Evolutionary conservation across 2,797 vertebrate species (phyloP).

Genomic region (Cynodonichthys magdalenae): DNA sequence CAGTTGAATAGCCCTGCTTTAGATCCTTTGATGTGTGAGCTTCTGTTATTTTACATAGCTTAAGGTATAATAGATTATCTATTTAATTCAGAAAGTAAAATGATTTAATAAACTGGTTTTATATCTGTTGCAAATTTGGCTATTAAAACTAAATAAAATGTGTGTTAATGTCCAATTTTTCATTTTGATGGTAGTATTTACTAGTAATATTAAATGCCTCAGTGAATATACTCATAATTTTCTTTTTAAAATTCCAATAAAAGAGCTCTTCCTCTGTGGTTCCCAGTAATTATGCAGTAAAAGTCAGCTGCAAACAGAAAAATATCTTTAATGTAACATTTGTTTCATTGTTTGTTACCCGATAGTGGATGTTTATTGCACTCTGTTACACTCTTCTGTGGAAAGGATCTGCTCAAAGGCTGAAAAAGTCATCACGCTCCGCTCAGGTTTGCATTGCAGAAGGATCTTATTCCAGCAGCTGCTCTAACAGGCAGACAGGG

Average conservation of each 20-base stretch:
- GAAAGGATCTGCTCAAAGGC: slow-evolving; percentile 47
- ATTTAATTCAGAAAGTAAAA: neutral
- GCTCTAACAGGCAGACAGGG: slow-evolving; percentile 38
- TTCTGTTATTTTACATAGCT: slow-evolving; percentile 6
- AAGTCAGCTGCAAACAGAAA: slow-evolving; percentile 3
- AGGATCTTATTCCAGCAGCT: slow-evolving; percentile 70
- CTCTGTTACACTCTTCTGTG: slow-evolving; percentile 36
- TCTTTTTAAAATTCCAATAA: neutral
- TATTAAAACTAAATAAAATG: too few relatives aligned
- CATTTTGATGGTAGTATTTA: too few relatives aligned
- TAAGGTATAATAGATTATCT: slow-evolving; percentile 3
- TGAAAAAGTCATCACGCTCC: slow-evolving; percentile 65
- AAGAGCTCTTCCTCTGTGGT: neutral
- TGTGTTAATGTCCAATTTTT: too few relatives aligned
- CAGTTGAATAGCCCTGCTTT: too few relatives aligned
- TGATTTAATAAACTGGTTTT: too few relatives aligned
- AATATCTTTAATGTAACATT: slow-evolving; percentile 1
- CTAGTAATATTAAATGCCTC: too few relatives aligned
- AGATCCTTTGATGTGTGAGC: too few relatives aligned
- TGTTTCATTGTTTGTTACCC: slow-evolving; percentile 30
- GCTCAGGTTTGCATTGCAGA: slow-evolving; percentile 68
- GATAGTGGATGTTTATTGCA: slow-evolving; percentile 11
- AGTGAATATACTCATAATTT: too few relatives aligned
- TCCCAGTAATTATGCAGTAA: slow-evolving; percentile 6
- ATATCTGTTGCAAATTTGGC: too few relatives aligned